A percentile compares a stretch with the other conserved stretches of the same genome.
Evolutionary conservation across 2,888 invertebrate genomes (phyloP).

Genomic region (Dryobota labecula): DNA sequence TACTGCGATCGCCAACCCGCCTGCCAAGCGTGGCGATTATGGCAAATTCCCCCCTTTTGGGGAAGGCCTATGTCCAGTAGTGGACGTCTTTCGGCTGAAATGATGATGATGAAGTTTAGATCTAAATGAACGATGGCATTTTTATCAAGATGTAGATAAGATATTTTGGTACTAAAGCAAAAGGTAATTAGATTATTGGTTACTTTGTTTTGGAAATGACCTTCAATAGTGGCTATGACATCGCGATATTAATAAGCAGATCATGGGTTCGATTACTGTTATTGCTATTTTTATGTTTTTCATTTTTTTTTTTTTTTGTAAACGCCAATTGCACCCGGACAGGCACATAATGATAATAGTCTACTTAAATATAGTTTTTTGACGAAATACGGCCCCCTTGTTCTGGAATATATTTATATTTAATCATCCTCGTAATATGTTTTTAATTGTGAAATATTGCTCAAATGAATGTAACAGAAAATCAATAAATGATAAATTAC

Average conservation of each 20-base stretch:
- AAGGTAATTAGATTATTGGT: conserved; percentile 4
- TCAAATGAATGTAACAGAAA: conserved; percentile 8
- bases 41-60: no score
- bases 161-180: neutral
- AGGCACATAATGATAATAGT: no score
- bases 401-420: neutral
- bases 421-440: no score
- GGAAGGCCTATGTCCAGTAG: no score
- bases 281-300: no score
- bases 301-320: no score
- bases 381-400: neutral
- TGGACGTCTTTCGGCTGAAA: no score
- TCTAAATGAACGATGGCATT: neutral
- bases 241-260: neutral
- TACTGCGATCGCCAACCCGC: no score
- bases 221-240: neutral
- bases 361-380: no score
- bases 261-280: neutral
- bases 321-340: neutral
- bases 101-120: no score
- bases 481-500: conserved; percentile 43
- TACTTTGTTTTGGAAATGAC: neutral
- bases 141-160: conserved; percentile 3
- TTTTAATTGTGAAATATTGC: conserved; percentile 14
- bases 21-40: no score